A percentile compares a stretch with the other conserved stretches of the same genome.
Conservation (phyloP, 1,140 invertebrate species). For the Chionoecetes opilio region DNA sequence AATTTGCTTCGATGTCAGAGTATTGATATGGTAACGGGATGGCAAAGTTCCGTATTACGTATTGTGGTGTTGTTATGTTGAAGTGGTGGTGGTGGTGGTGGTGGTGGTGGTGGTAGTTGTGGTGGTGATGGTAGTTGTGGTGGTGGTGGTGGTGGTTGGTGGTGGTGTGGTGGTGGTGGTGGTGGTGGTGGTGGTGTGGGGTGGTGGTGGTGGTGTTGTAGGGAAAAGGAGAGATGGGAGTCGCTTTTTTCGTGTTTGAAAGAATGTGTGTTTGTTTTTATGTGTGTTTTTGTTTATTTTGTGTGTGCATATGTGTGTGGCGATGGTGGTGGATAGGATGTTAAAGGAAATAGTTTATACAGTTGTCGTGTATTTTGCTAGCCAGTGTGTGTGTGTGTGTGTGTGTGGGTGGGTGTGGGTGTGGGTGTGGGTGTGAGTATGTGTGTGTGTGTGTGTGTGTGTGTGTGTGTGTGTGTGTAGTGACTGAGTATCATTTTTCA, state of each 20-base stretch:
- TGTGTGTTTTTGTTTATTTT: not conserved
- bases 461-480: too few species aligned
- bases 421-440: not conserved
- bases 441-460: not conserved
- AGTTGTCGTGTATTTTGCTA: not conserved
- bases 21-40: not conserved
- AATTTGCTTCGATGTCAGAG: conserved; percentile 5
- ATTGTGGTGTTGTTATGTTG: not conserved
- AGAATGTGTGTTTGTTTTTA: not conserved
- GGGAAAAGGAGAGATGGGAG: not conserved
- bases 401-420: not conserved
- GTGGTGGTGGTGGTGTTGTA: not conserved
- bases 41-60: not conserved
- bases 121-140: not conserved
- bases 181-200: not conserved
- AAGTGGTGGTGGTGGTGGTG: not conserved
- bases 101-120: not conserved
- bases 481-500: too few species aligned
- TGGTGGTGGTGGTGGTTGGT: not conserved
- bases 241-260: not conserved
- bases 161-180: conserved; percentile 1
- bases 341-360: not conserved
- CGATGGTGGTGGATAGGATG: not conserved
- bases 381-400: not conserved
- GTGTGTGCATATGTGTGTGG: not conserved